phyloP scores from a whole-genome alignment of 2,888 invertebrate genomes.

The Syritta pipiens region DNA sequence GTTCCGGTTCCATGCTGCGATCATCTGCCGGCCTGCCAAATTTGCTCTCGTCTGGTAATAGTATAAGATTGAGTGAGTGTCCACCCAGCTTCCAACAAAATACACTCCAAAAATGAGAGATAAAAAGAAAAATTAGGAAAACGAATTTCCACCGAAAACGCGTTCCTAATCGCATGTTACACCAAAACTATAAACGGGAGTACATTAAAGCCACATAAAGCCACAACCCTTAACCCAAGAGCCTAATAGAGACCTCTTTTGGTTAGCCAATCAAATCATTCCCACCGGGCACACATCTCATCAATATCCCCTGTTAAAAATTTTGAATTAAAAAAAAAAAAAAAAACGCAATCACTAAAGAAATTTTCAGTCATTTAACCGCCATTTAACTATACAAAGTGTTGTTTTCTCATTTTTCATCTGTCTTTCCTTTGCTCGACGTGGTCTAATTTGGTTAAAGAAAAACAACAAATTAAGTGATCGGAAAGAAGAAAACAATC shows the following conservation, averaged over 20 bases:
- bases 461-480: constrained; percentile 54
- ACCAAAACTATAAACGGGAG: constrained; percentile 21
- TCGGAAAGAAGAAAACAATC: constrained; percentile 21
- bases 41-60: too few relatives aligned
- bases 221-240: not conserved
- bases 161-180: constrained; percentile 17
- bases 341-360: constrained; percentile 39
- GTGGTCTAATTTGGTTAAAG: constrained; percentile 30
- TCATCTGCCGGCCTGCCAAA: too few relatives aligned
- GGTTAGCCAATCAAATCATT: constrained; percentile 25
- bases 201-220: too few relatives aligned
- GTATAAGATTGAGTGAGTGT: too few relatives aligned
- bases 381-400: constrained; percentile 38
- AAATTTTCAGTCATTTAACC: constrained; percentile 36
- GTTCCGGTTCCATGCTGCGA: too few relatives aligned
- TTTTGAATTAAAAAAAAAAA: not conserved
- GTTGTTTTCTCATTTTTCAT: not conserved
- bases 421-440: not conserved
- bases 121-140: not conserved
- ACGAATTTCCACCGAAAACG: constrained; percentile 23
- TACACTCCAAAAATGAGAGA: too few relatives aligned
- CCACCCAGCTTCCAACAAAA: too few relatives aligned
- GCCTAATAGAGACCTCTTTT: constrained; percentile 28
- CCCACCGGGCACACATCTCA: constrained; percentile 13
- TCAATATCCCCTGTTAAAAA: constrained; percentile 20